Evolutionary conservation across 2,888 invertebrate genomes (phyloP).

Genomic region (Coelinius sp.): DNA sequence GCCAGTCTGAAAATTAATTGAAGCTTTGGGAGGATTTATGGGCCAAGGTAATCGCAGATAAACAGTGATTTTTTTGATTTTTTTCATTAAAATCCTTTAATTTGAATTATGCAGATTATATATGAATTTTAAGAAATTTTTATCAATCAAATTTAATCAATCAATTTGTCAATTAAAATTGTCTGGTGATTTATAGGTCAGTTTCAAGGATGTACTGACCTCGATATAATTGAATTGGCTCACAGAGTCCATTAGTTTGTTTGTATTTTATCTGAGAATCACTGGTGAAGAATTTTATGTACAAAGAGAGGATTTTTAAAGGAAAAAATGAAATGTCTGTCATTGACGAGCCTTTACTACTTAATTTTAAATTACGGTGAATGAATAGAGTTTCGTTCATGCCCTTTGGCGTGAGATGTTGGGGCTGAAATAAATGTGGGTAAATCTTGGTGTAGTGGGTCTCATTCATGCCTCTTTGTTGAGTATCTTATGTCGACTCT

Average conservation of each 20-base stretch:
- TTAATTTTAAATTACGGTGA: not conserved
- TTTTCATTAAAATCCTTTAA: no score
- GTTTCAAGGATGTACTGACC: not conserved
- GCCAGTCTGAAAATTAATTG: constrained; percentile 26
- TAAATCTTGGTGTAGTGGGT: constrained; percentile 54
- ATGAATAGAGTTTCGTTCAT: not conserved
- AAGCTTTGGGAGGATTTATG: not conserved
- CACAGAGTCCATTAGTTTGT: no score
- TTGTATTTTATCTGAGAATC: no score
- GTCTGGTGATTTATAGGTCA: not conserved
- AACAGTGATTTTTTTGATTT: no score
- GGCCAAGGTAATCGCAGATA: not conserved
- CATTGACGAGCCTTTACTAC: not conserved
- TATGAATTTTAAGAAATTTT: no score
- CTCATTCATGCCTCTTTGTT: constrained; percentile 59
- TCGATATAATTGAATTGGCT: not conserved
- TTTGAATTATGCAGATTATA: no score
- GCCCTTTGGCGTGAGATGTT: not conserved
- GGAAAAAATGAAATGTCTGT: no score
- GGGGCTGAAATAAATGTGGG: constrained; percentile 50
- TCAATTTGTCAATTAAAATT: not conserved
- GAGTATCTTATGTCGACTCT: constrained; percentile 46
- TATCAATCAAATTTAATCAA: no score
- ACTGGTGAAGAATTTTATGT: no score
- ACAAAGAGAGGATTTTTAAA: no score